Percentiles rank a stretch among this genome's conserved stretches.
These are phyloP conservation scores for Dryas iulia DNA, from an alignment of 1,140 invertebrate species.

Conservation along the genomic window DNA sequence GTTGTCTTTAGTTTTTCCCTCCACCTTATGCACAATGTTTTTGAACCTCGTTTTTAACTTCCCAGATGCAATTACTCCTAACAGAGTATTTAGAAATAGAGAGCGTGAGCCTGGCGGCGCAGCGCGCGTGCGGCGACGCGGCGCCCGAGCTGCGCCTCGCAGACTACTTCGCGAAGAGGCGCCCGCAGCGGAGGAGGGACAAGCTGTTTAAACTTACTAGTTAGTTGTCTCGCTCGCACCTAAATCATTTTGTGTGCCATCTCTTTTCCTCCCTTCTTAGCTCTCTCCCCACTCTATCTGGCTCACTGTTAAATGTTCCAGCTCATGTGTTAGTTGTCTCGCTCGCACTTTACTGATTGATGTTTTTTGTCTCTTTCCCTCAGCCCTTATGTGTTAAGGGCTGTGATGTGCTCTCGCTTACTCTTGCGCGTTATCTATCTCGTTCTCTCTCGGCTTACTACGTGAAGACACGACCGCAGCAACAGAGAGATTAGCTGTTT, in stretches of 20 bases:
- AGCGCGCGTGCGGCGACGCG: constrained; percentile 25
- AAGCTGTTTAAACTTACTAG: constrained; percentile 57
- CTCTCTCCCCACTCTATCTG: no score
- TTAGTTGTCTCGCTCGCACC: constrained; percentile 13
- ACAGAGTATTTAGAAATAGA: constrained; percentile 91
- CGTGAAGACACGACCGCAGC: constrained; percentile 52
- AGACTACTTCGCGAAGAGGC: constrained; percentile 64
- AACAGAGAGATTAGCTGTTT: constrained; percentile 51
- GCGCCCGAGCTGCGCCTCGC: constrained; percentile 43
- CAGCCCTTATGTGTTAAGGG: no score
- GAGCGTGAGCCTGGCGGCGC: constrained; percentile 53
- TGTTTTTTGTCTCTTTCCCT: no score
- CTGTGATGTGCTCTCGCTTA: no score
- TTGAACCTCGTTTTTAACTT: no score
- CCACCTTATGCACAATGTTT: no score
- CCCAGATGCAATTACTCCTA: constrained; percentile 87
- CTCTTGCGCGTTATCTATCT: no score
- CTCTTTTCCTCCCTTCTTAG: no score
- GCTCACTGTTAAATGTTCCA: no score
- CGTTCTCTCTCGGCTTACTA: constrained; percentile 55
- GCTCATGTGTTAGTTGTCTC: background rate
- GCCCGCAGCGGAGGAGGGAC: constrained; percentile 44
- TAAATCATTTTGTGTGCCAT: no score
- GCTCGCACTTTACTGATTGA: background rate
- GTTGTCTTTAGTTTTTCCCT: no score